Percentiles rank a stretch among this genome's conserved stretches.
Evolutionary conservation across 2,888 invertebrate genomes (phyloP).

Genomic region (Drosophila maculinotata): DNA sequence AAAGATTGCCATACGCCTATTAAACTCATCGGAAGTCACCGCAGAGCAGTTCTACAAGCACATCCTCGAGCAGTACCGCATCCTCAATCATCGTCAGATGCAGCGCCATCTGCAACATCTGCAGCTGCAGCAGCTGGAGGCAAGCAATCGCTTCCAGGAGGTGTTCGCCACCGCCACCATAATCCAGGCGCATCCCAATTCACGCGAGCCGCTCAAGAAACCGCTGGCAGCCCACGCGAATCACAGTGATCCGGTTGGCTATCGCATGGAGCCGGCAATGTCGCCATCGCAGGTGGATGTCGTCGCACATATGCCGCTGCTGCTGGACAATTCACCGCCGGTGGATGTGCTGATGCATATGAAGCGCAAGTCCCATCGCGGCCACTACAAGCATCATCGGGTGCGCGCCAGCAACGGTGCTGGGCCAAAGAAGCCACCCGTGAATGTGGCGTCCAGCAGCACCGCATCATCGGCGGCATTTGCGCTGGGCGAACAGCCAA

Average conservation of each 20-base stretch:
- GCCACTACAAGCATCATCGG: slow-evolving; percentile 80
- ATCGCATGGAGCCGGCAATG: slow-evolving; percentile 60
- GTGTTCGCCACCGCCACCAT: slow-evolving; percentile 83
- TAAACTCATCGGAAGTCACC: slow-evolving; percentile 84
- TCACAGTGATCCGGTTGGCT: slow-evolving; percentile 49
- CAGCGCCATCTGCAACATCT: slow-evolving; percentile 82
- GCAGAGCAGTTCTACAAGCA: slow-evolving; percentile 85
- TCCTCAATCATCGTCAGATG: slow-evolving; percentile 78
- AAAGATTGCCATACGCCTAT: slow-evolving; percentile 84
- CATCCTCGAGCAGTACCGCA: slow-evolving; percentile 82
- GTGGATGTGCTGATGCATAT: slow-evolving; percentile 46
- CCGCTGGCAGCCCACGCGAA: slow-evolving; percentile 32
- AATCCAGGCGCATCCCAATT: slow-evolving; percentile 79
- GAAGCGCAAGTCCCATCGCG: slow-evolving; percentile 79
- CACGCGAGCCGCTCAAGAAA: slow-evolving; percentile 67
- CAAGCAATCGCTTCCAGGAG: slow-evolving; percentile 81
- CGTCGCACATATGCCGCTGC: slow-evolving; percentile 65
- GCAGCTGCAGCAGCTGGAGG: slow-evolving; percentile 81
- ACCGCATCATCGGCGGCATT: slow-evolving; percentile 9
- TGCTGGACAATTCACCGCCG: slow-evolving; percentile 68
- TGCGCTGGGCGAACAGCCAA: slow-evolving; percentile 46
- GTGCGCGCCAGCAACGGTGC: slow-evolving; percentile 34
- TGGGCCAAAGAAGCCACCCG: slow-evolving; percentile 35
- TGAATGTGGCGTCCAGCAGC: slow-evolving; percentile 14
- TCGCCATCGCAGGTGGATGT: slow-evolving; percentile 40